A percentile compares a stretch with the other conserved stretches of the same genome.
phyloP scores from a whole-genome alignment of 2,888 invertebrate genomes.

The Gastracanthus pulcherrimus region DNA sequence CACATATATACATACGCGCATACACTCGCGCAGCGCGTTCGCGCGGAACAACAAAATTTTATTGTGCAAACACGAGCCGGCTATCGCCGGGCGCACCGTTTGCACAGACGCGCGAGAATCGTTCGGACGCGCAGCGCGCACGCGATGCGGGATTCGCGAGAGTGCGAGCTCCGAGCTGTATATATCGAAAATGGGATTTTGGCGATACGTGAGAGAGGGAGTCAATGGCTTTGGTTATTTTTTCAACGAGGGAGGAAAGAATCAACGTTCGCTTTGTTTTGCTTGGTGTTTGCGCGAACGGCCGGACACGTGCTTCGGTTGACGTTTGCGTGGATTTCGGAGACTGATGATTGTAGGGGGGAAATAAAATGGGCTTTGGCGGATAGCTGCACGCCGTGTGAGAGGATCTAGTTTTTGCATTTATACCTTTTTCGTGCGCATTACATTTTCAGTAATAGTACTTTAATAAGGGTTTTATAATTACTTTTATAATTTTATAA shows the following conservation, averaged over 20 bases:
- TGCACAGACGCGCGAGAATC: conserved; percentile 28
- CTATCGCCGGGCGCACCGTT: conserved; percentile 21
- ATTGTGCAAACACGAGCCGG: conserved; percentile 61
- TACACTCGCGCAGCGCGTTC: conserved; percentile 67
- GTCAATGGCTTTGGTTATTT: no score
- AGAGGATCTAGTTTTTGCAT: no score
- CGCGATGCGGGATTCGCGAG: no score
- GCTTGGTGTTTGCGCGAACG: not conserved
- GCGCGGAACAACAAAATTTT: conserved; percentile 71
- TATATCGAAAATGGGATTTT: conserved; percentile 3
- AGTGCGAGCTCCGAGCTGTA: no score
- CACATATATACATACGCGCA: no score
- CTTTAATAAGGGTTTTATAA: no score
- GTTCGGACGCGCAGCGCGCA: not conserved
- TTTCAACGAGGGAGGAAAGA: not conserved
- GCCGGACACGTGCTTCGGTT: not conserved
- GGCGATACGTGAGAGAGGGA: not conserved
- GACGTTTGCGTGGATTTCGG: not conserved
- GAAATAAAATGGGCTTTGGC: not conserved
- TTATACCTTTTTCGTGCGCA: no score
- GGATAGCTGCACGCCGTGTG: no score
- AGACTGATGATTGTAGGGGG: not conserved
- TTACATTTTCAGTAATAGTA: no score
- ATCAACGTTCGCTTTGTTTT: not conserved
- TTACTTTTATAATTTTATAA: no score